A percentile compares a stretch with the other conserved stretches of the same genome.
These are phyloP conservation scores for Schizotus pectinicornis DNA, from an alignment of 2,888 invertebrate genomes.

Conservation along the genomic window DNA sequence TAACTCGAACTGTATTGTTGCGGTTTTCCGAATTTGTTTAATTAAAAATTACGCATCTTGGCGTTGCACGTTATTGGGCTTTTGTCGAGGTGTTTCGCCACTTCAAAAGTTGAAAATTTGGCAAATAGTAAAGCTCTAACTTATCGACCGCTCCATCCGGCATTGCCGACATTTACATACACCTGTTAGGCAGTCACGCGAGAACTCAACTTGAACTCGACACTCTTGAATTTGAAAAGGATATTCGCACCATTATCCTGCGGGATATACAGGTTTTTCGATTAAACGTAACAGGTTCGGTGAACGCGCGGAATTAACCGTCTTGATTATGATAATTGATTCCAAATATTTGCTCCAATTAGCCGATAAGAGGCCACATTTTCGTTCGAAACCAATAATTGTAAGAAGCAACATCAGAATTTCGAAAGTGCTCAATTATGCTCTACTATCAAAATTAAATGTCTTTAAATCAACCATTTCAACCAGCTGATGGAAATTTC, in stretches of 20 bases:
- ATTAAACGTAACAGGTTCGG: conserved; percentile 1
- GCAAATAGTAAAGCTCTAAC: conserved; percentile 23
- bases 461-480: too few relatives aligned
- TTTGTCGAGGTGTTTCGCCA: conserved; percentile 3
- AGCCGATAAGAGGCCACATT: too few relatives aligned
- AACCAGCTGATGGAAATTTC: neutral
- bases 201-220: conserved; percentile 28
- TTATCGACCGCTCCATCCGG: conserved; percentile 24
- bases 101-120: conserved; percentile 20
- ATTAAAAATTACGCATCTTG: conserved; percentile 5
- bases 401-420: conserved; percentile 15
- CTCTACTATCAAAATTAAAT: neutral
- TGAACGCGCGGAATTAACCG: neutral
- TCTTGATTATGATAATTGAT: too few relatives aligned
- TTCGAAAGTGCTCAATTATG: conserved; percentile 17
- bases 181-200: conserved; percentile 29
- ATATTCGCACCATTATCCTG: conserved; percentile 24
- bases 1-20: neutral
- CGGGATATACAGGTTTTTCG: conserved; percentile 5
- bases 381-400: neutral
- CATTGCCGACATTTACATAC: conserved; percentile 31
- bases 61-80: neutral
- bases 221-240: conserved; percentile 26
- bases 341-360: too few relatives aligned
- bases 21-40: conserved; percentile 11